Evolutionary conservation across 2,888 invertebrate species (phyloP).

Genomic region (Dilophus febrilis): DNA sequence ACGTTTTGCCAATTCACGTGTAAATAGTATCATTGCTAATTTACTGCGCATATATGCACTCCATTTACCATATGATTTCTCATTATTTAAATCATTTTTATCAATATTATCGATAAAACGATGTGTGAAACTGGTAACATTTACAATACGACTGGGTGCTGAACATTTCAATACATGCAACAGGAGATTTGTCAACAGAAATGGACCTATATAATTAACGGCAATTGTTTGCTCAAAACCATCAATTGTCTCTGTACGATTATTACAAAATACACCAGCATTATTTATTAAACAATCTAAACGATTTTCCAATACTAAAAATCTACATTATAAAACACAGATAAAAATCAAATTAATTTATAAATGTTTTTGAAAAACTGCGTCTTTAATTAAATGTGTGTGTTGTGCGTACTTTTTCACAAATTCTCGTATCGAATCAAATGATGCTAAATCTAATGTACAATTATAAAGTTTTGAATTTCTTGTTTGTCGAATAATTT

Average conservation of each 20-base stretch:
- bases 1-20: conserved; percentile 44
- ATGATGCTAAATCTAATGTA: conserved; percentile 33
- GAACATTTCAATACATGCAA: conserved; percentile 37
- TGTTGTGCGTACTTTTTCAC: conserved; percentile 35
- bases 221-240: conserved; percentile 40
- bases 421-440: conserved; percentile 40
- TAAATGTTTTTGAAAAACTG: not conserved
- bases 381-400: too few species aligned
- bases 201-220: conserved; percentile 43
- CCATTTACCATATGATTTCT: conserved; percentile 42
- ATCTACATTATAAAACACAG: conserved; percentile 12
- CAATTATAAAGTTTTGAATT: conserved; percentile 56
- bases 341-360: not conserved
- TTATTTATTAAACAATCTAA: conserved; percentile 40
- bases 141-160: conserved; percentile 56
- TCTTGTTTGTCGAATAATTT: conserved; percentile 52
- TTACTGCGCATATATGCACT: conserved; percentile 62
- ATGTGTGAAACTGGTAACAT: conserved; percentile 56
- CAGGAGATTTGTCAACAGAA: conserved; percentile 39
- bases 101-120: conserved; percentile 40
- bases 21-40: conserved; percentile 60
- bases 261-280: conserved; percentile 34
- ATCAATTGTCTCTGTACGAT: conserved; percentile 31
- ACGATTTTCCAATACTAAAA: conserved; percentile 28
- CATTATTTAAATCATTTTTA: conserved; percentile 55